These are phyloP conservation scores for Alaudala cheleensis DNA, from an alignment of 2,113 vertebrate genomes.

Conservation along the genomic window DNA sequence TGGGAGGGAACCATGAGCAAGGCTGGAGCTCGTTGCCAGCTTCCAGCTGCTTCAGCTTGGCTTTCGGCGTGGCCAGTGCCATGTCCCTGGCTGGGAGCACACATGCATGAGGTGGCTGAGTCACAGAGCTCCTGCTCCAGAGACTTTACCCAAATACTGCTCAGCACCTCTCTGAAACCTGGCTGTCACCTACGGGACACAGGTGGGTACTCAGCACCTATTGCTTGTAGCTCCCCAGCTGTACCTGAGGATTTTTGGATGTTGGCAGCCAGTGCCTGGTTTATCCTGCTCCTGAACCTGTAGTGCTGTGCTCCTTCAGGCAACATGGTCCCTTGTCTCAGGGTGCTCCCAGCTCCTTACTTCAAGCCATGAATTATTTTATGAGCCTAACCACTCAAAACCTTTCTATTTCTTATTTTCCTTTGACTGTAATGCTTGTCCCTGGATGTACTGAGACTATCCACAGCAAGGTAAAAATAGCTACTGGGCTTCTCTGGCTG, in stretches of 20 bases:
- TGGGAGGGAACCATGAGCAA: not conserved
- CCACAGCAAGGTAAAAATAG: not conserved
- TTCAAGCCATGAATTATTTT: not conserved
- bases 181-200: not conserved
- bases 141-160: not conserved
- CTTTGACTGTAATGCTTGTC: not conserved
- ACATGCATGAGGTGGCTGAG: accelerated
- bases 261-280: accelerated
- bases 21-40: not conserved
- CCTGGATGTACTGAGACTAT: not conserved
- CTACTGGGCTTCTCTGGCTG: not conserved
- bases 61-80: accelerated
- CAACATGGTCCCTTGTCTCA: accelerated
- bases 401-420: not conserved
- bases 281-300: not conserved
- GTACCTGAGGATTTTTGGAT: not conserved
- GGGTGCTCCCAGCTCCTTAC: not conserved
- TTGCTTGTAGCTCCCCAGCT: not conserved
- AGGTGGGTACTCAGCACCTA: not conserved
- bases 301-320: not conserved
- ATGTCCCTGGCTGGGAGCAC: not conserved
- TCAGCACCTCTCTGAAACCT: not conserved
- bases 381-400: not conserved
- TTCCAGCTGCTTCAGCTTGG: not conserved
- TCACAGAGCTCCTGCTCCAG: not conserved